Conservation (phyloP, 2,888 invertebrate genomes). For the Idaea aversata region DNA sequence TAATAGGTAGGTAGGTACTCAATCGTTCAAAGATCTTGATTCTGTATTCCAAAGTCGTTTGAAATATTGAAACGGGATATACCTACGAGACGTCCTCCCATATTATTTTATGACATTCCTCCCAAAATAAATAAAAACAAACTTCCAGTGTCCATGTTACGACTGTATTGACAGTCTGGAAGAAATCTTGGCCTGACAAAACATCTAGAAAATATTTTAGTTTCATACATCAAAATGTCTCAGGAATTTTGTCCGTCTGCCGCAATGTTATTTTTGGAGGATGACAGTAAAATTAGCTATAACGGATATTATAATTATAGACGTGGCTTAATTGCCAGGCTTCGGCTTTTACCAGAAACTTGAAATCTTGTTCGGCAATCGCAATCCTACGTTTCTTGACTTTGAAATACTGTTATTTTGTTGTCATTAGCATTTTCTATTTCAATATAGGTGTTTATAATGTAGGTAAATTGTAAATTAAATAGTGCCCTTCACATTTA, state of each 20-base stretch:
- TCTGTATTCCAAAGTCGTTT: not conserved
- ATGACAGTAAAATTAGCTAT: slow-evolving; percentile 21
- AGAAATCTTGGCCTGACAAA: not conserved
- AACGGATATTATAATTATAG: slow-evolving; percentile 5
- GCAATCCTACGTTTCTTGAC: not conserved
- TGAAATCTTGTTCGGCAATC: not conserved
- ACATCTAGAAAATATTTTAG: slow-evolving; percentile 1
- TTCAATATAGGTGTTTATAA: not conserved
- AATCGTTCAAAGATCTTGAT: not conserved
- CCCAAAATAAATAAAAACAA: not conserved
- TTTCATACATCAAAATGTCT: not conserved
- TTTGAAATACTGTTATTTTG: not conserved
- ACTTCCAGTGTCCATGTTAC: not conserved
- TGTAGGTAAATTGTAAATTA: not conserved
- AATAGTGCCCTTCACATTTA: not conserved
- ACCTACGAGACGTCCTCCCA: not conserved
- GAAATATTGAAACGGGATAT: not conserved
- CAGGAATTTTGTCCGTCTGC: slow-evolving; percentile 3
- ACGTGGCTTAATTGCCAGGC: not conserved
- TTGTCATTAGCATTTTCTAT: not conserved
- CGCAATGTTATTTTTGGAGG: slow-evolving; percentile 5
- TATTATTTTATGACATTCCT: not conserved
- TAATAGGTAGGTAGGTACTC: not conserved
- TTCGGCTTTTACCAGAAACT: not conserved
- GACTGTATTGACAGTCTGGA: slow-evolving; percentile 1